Base-by-base conservation (phyloP, 2,888 invertebrate genomes). In the Hirtodrosophila duncani region DNA sequence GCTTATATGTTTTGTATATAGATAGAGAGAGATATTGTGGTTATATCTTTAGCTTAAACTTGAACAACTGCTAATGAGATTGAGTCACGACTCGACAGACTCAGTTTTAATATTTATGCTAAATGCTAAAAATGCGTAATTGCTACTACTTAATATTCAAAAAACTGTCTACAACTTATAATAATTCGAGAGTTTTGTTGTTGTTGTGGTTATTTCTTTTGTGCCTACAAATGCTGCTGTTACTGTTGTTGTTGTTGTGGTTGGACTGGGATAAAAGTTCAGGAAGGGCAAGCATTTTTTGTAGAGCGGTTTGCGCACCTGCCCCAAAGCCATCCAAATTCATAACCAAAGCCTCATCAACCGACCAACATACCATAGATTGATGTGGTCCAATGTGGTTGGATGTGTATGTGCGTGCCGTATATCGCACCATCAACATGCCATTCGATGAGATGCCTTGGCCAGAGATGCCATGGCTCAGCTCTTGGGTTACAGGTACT, bases 401-500 rank as follows among this genome's bases (percentile, higher is more conserved):
- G 56, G 61, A 37, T 49, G 69, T 51, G 58, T 49, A 36, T 44
- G 24, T 27, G 33, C 13, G 13, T 33, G 14, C 23, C n/a, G 34
- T 27, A 24, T 29, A 21, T 39, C 31, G 7, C 24, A 9, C 11
- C 10, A 41, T 41, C 41, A 49, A 44, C 49, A 21, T 46, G 33
- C 23, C 24, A 10, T 46, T 27, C 52, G 51, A 31, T 39, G 50
- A 55, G n/a, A n/a, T n/a, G n/a, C n/a, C n/a, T 11, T 10, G 36
- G 9, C 36, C 23, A 30, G 21, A 17, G 37, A 27, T 38, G 13
- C 8, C 16, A 27, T n/a, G n/a, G n/a, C n/a, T n/a, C n/a, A n/a
- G 70, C 78, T 61, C 59, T 67, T 13, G 39, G 67, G 75, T 67
- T 60, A 75, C 85, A 83, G 84, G 85, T 85, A 85, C 82, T 82